These are phyloP conservation scores for Homarus gammarus DNA, from an alignment of 2,888 invertebrate genomes.

Conservation along the genomic window DNA sequence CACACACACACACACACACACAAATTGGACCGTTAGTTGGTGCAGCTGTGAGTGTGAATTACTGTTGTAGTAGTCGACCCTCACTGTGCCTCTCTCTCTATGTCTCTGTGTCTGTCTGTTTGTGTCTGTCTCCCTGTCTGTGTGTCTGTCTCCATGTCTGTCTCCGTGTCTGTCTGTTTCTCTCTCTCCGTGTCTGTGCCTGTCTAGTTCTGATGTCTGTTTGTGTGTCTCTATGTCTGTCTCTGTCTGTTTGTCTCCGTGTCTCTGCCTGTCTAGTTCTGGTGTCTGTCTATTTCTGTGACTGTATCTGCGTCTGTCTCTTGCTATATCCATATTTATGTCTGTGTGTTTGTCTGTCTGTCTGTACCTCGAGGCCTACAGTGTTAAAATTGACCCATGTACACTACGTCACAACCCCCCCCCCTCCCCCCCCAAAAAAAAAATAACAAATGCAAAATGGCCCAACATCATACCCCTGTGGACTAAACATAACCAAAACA, in stretches of 20 bases:
- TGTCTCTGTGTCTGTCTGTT: not conserved
- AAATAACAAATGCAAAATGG: no score
- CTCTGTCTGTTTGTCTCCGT: not conserved
- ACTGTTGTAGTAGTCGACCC: no score
- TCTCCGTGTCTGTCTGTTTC: not conserved
- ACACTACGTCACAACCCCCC: not conserved
- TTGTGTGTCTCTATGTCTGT: not conserved
- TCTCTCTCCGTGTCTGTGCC: not conserved
- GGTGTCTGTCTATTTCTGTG: not conserved
- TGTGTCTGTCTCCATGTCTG: slow-evolving; percentile 8
- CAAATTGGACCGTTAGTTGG: no score
- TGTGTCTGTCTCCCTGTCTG: not conserved
- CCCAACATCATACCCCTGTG: no score
- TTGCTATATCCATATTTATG: not conserved
- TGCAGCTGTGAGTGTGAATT: no score
- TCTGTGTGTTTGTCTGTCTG: no score
- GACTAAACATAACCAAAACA: no score
- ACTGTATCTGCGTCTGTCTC: not conserved
- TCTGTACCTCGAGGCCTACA: no score
- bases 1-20: no score
- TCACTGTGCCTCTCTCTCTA: no score
- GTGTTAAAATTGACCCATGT: no score
- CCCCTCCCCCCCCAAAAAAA: not conserved
- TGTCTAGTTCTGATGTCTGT: not conserved
- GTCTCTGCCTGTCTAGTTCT: not conserved